These are phyloP conservation scores for Physocephala rufipes DNA, from an alignment of 2,888 invertebrate genomes.

Conservation along the genomic window DNA sequence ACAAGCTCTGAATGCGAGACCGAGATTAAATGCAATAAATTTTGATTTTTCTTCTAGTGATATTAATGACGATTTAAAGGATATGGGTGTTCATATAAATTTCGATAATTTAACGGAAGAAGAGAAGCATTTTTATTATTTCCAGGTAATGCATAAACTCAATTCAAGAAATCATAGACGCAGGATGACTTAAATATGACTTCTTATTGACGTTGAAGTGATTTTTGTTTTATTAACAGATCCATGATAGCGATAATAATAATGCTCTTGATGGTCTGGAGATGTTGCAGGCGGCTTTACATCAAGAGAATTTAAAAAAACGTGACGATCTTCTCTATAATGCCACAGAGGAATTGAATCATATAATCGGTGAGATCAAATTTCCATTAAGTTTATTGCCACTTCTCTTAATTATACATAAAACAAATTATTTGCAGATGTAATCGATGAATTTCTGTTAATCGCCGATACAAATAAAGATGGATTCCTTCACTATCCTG, in stretches of 20 bases:
- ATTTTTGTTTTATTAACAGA: conserved; percentile 72
- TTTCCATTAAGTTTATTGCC: too few species aligned
- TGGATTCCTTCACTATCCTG: conserved; percentile 86
- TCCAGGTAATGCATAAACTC: conserved; percentile 57
- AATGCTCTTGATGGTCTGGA: conserved; percentile 90
- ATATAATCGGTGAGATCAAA: conserved; percentile 58
- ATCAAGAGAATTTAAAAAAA: conserved; percentile 67
- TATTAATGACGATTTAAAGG: conserved; percentile 79
- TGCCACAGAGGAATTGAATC: conserved; percentile 60
- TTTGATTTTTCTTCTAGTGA: conserved; percentile 69
- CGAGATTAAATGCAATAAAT: not conserved
- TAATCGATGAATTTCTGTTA: conserved; percentile 84
- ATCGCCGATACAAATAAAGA: conserved; percentile 87
- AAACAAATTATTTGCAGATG: conserved; percentile 68
- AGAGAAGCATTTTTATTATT: conserved; percentile 69
- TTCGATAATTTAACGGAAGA: conserved; percentile 82
- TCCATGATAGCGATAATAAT: conserved; percentile 91
- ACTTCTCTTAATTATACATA: not conserved
- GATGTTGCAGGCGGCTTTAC: conserved; percentile 73
- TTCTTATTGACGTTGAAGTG: not conserved
- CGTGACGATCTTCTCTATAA: conserved; percentile 56
- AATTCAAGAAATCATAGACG: too few species aligned
- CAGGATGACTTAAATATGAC: too few species aligned
- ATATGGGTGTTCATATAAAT: conserved; percentile 70
- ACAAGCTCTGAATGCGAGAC: not conserved